These are phyloP conservation scores for Nephrotoma appendiculata DNA, from an alignment of 2,888 invertebrate genomes.

Conservation along the genomic window DNA sequence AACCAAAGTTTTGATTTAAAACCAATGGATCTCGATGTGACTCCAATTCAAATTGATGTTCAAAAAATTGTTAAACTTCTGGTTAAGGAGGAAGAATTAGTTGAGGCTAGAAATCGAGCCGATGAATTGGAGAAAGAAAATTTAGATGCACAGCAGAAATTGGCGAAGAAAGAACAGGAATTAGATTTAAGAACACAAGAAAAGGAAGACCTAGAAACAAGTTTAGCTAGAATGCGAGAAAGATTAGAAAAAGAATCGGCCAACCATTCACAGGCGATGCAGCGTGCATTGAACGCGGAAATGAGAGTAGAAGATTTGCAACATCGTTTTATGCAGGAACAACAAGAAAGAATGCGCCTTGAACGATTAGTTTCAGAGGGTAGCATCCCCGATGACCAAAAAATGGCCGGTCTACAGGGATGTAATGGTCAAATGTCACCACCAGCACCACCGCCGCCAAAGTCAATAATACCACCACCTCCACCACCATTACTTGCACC, in stretches of 20 bases:
- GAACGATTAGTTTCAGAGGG: constrained; percentile 81
- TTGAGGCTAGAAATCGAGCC: constrained; percentile 72
- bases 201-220: constrained; percentile 81
- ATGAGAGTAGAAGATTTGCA: constrained; percentile 45
- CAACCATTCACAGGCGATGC: constrained; percentile 72
- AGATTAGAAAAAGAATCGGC: constrained; percentile 80
- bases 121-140: constrained; percentile 81
- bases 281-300: constrained; percentile 44
- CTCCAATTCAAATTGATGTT: constrained; percentile 79
- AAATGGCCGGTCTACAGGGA: constrained; percentile 44
- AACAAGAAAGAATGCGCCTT: constrained; percentile 64
- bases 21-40: constrained; percentile 67
- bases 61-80: constrained; percentile 78
- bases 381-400: constrained; percentile 86
- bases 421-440: constrained; percentile 42
- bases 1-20: constrained; percentile 18
- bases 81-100: constrained; percentile 85
- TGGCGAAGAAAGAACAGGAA: constrained; percentile 88
- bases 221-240: constrained; percentile 65
- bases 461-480: constrained; percentile 25
- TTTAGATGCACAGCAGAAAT: constrained; percentile 67
- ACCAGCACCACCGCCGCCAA: constrained; percentile 25
- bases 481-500: constrained; percentile 27
- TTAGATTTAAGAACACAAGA: constrained; percentile 79
- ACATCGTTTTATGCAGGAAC: constrained; percentile 55